Evolutionary conservation across 2,888 invertebrate species (phyloP).

Genomic region (Trachelus iudaicus): DNA sequence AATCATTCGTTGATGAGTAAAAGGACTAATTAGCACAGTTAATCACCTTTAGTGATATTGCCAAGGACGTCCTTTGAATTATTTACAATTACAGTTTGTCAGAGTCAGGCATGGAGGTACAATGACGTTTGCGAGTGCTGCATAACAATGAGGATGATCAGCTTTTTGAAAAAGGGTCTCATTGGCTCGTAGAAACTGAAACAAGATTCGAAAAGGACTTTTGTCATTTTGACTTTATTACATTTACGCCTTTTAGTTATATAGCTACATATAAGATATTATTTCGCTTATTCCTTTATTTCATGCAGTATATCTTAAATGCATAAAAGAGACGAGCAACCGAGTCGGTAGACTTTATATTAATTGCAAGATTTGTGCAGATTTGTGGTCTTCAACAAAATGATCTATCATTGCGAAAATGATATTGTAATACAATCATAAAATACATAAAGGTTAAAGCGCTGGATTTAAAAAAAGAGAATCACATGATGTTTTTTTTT

Average conservation of each 20-base stretch:
- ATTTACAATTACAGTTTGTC: constrained; percentile 1
- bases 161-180: background rate
- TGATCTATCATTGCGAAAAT: background rate
- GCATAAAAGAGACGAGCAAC: background rate
- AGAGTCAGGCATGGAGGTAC: background rate
- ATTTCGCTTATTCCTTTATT: background rate
- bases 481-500: background rate
- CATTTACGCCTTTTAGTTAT: background rate
- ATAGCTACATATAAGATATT: background rate
- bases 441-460: background rate
- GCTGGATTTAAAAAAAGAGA: background rate
- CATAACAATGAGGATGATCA: background rate
- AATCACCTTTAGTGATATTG: background rate
- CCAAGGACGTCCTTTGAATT: background rate
- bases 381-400: background rate
- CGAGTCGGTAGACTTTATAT: background rate
- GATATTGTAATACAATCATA: background rate
- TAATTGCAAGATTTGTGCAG: background rate
- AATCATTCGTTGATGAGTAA: background rate
- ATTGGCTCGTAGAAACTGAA: background rate
- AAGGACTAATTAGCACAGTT: background rate
- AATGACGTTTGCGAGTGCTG: background rate
- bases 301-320: background rate
- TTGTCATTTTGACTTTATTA: background rate
- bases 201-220: background rate